Conservation (phyloP, 2,113 vertebrate genomes). For the Rhinichthys klamathensis region DNA sequence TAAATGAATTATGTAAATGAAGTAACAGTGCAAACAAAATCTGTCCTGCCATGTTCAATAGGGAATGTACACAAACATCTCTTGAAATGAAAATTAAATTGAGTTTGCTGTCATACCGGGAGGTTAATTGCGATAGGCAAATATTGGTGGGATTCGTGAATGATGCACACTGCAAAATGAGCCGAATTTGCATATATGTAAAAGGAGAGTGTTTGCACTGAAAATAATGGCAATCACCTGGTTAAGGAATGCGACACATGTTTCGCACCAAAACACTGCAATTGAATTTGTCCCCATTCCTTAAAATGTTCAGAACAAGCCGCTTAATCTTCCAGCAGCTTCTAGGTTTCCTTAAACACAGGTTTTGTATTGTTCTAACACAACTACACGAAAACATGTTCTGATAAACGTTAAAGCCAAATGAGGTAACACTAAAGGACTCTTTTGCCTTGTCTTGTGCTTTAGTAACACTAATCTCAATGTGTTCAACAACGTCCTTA, state of each 20-base stretch:
- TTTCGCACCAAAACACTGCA: neutral
- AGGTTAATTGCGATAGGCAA: neutral
- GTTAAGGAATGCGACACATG: neutral
- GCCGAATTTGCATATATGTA: neutral
- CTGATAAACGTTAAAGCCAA: conserved; percentile 21
- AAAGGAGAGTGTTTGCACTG: neutral
- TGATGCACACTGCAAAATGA: neutral
- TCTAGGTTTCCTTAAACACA: conserved; percentile 1
- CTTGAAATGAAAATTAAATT: neutral
- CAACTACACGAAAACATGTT: neutral
- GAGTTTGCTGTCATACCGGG: too few relatives aligned
- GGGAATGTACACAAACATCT: neutral
- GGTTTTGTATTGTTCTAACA: neutral
- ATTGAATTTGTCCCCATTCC: neutral
- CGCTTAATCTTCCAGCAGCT: neutral
- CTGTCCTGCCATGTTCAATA: neutral
- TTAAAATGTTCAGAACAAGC: neutral
- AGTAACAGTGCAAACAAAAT: neutral
- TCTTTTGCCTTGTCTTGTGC: conserved; percentile 46
- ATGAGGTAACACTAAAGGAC: conserved; percentile 9
- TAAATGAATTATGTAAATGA: neutral
- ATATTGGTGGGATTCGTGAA: neutral
- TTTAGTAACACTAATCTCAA: conserved; percentile 26
- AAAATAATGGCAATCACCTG: neutral
- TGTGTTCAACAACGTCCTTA: conserved; percentile 48